Evolutionary conservation across 2,888 invertebrate species (phyloP).

Genomic region (Ectobius pallidus): DNA sequence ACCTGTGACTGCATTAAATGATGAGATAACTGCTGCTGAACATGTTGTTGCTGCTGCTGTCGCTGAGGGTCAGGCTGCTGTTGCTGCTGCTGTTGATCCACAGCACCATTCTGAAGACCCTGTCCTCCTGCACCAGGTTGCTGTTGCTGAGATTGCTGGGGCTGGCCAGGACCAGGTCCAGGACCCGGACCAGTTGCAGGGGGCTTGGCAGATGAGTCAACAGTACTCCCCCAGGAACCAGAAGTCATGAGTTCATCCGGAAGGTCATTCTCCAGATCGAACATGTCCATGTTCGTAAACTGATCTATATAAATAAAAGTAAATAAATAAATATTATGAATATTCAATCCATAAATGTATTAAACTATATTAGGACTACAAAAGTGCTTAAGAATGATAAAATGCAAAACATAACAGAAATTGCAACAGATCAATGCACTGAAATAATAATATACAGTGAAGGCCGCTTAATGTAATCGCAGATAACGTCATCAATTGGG

Average conservation of each 20-base stretch:
- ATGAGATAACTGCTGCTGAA: slow-evolving; percentile 60
- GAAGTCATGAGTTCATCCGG: slow-evolving; percentile 87
- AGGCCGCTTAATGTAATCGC: no score
- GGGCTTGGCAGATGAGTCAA: slow-evolving; percentile 62
- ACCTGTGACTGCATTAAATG: slow-evolving; percentile 37
- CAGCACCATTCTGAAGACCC: slow-evolving; percentile 61
- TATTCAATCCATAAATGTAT: no score
- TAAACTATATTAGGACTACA: no score
- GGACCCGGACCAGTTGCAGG: slow-evolving; percentile 85
- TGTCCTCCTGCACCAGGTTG: slow-evolving; percentile 43
- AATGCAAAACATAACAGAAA: no score
- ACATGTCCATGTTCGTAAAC: slow-evolving; percentile 83
- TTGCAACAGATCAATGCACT: no score
- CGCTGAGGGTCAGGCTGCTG: slow-evolving; percentile 40
- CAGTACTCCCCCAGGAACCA: slow-evolving; percentile 67
- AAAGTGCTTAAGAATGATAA: no score
- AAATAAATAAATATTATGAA: no score
- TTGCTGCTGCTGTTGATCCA: slow-evolving; percentile 40
- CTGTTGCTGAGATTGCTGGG: slow-evolving; percentile 34
- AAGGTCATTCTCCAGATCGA: slow-evolving; percentile 89
- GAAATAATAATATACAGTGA: no score
- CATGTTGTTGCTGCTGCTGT: slow-evolving; percentile 63
- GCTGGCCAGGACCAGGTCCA: slow-evolving; percentile 62
- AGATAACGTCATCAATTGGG: no score
- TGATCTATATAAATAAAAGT: slow-evolving; percentile 57